These are phyloP conservation scores for Charanyca ferruginea DNA, from an alignment of 2,888 invertebrate genomes.

Conservation along the genomic window DNA sequence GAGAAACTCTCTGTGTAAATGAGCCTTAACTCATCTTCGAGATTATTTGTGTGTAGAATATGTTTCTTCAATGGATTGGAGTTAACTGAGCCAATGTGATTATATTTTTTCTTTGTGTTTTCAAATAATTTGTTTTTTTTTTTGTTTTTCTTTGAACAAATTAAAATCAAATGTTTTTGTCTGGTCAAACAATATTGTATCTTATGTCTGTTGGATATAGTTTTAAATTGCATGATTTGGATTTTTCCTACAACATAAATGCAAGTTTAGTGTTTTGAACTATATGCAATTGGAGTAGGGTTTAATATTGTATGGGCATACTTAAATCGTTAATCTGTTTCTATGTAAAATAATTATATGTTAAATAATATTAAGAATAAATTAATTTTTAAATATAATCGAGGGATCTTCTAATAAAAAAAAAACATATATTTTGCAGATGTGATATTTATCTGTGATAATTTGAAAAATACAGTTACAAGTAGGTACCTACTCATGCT, in stretches of 20 bases:
- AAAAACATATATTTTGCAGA: conserved; percentile 70
- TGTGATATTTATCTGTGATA: conserved; percentile 86
- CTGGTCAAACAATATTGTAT: conserved; percentile 25
- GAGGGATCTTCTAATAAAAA: conserved; percentile 68
- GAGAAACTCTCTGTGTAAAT: not conserved
- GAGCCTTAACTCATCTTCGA: not conserved
- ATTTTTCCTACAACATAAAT: not conserved
- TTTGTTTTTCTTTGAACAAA: conserved; percentile 1
- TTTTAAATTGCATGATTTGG: not conserved
- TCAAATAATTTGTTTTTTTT: conserved; percentile 4
- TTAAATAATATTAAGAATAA: conserved; percentile 49
- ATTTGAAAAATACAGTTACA: conserved; percentile 66
- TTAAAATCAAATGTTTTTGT: conserved; percentile 12
- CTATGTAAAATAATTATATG: conserved; percentile 18
- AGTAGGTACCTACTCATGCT: conserved; percentile 13
- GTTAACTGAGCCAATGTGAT: conserved; percentile 2
- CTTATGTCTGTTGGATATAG: conserved; percentile 18
- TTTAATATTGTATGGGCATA: conserved; percentile 18
- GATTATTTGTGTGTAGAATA: not conserved
- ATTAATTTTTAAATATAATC: conserved; percentile 42
- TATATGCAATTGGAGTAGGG: conserved; percentile 4
- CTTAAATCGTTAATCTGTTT: conserved; percentile 20
- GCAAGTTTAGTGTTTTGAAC: not conserved
- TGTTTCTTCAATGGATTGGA: conserved; percentile 2
- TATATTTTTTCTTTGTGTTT: conserved; percentile 14